A percentile compares a stretch with the other conserved stretches of the same genome.
Conservation (phyloP, 2,888 invertebrate species). For the Dyspetes luteomarginatus region DNA sequence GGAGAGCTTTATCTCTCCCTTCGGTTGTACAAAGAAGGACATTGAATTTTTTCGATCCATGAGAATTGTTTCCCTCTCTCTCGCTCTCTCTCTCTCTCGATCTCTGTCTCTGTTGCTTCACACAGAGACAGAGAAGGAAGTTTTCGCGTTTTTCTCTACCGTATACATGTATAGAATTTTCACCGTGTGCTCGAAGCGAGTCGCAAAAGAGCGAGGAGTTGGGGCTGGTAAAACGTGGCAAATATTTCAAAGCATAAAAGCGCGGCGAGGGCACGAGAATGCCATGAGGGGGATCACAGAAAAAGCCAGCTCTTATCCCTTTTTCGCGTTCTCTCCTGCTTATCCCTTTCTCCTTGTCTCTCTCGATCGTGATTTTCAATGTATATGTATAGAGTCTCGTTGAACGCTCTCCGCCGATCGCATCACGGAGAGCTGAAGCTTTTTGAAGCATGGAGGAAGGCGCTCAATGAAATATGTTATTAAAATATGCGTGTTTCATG, state of each 20-base stretch:
- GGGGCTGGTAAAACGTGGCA: slow-evolving; percentile 14
- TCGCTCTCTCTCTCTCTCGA: not conserved
- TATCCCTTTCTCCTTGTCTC: not conserved
- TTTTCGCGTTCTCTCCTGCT: slow-evolving; percentile 23
- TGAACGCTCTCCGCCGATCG: slow-evolving; percentile 34
- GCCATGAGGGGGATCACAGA: not conserved
- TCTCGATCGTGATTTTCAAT: not conserved
- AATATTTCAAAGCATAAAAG: slow-evolving; percentile 61
- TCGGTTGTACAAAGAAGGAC: slow-evolving; percentile 62
- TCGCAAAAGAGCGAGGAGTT: slow-evolving; percentile 11
- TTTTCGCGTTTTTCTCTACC: slow-evolving; percentile 20
- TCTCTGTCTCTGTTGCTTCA: too few relatives aligned
- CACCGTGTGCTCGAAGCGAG: slow-evolving; percentile 17
- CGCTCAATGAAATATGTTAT: slow-evolving; percentile 75
- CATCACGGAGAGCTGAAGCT: slow-evolving; percentile 42
- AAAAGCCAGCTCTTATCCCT: slow-evolving; percentile 29
- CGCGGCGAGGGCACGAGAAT: slow-evolving; percentile 35
- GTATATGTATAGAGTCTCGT: slow-evolving; percentile 10
- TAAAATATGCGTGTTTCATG: slow-evolving; percentile 75
- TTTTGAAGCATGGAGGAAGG: slow-evolving; percentile 66
- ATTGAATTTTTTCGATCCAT: slow-evolving; percentile 62
- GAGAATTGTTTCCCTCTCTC: not conserved
- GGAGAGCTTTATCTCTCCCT: slow-evolving; percentile 60
- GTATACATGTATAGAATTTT: slow-evolving; percentile 5
- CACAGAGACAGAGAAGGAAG: too few relatives aligned